Evolutionary conservation across 1,140 invertebrate genomes (phyloP), one percentile per base, ranked within the genome.

Genomic region (Macrostomum lignano): DNA sequence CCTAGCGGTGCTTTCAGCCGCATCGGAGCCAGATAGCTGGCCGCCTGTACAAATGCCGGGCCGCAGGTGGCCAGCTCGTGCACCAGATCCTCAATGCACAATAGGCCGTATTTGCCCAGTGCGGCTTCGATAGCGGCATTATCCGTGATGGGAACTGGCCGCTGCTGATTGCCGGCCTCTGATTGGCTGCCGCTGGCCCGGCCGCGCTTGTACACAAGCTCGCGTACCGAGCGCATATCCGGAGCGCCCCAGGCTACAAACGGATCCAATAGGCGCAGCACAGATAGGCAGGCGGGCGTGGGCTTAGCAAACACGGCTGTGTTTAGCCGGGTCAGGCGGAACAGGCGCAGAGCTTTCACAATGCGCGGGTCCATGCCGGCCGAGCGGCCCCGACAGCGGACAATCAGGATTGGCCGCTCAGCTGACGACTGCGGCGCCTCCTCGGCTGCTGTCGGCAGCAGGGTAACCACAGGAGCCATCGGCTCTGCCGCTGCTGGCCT

Each of bases 241-340:
- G 88, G 86, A 52, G 91, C 86, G 15, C 84, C 86, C 79, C 81
- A 93, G 15, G 82, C 75, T 44, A 94, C 74, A 60, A 84, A 88
- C 24, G 86, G 84, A 55, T 93, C 82, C 36, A 58, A 60, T 37
- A 94, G 82, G 51, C 82, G 69, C 39, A 94, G 59, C 84, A 93
- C 94, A 58, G 88, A 84, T 31, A 62, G 42, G n/a, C 61, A 64
- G 13, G 63, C 63, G 38, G 63, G 68, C 54, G 66, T 70, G 32
- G 94, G 60, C 47, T 76, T 79, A 7, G 94, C 65, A 53, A 96
- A 94, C 9, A 86, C 70, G 34, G 79, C 86, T 63, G 91, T 94
- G 68, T 94, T 93, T 57, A 94, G 93, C 57, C 94, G 86, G 32
- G 73, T 66, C 43, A 96, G 58, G 40, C 84, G 70, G 64, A 96